Evolutionary conservation across 2,797 vertebrate species (phyloP).

Genomic region (Schizothorax lantsangensis): DNA sequence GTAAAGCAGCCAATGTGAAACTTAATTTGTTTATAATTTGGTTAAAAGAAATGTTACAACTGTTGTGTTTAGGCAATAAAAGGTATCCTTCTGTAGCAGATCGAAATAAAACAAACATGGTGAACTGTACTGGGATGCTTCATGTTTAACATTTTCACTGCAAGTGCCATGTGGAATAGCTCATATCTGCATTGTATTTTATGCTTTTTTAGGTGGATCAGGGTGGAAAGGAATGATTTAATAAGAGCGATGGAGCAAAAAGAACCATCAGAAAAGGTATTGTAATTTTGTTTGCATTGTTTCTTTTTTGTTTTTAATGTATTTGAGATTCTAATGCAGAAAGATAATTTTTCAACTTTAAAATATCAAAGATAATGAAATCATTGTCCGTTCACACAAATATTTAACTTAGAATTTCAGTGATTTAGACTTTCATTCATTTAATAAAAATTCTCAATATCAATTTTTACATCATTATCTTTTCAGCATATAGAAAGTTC

Average conservation of each 20-base stretch:
- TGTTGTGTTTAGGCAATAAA: too few relatives aligned
- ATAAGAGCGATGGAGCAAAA: not conserved
- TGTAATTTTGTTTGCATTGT: not conserved
- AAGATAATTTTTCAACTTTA: not conserved
- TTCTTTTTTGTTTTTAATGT: too few relatives aligned
- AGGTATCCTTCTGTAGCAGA: too few relatives aligned
- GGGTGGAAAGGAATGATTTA: not conserved
- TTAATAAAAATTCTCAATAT: not conserved
- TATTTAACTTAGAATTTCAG: not conserved
- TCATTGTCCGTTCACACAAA: not conserved
- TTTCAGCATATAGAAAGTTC: not conserved
- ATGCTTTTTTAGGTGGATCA: not conserved
- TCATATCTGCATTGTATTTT: not conserved
- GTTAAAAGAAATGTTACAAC: too few relatives aligned
- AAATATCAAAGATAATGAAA: not conserved
- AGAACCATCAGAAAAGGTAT: slow-evolving; percentile 6
- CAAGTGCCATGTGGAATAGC: not conserved
- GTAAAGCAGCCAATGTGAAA: too few relatives aligned
- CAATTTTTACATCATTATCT: not conserved
- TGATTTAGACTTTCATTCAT: not conserved
- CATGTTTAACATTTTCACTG: too few relatives aligned
- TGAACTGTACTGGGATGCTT: too few relatives aligned
- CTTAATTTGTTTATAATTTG: too few relatives aligned
- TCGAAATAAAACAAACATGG: too few relatives aligned
- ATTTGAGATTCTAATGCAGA: not conserved